Evolutionary conservation across 2,888 invertebrate species (phyloP), one percentile per base, ranked within the genome.

Genomic region (Acholoe squamosa): DNA sequence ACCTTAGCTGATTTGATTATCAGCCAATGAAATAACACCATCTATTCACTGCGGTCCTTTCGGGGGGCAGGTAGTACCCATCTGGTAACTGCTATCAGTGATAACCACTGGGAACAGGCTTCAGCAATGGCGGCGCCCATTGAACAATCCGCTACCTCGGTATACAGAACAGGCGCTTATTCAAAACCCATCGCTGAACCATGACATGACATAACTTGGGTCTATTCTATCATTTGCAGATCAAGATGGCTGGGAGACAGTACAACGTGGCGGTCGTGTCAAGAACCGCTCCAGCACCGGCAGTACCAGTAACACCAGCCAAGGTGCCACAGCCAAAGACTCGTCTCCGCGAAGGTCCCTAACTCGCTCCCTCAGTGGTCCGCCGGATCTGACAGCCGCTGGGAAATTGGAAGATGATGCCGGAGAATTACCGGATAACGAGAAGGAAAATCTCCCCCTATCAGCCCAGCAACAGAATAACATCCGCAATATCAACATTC

Each of bases 161-260:
- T n/a, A n/a, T n/a, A n/a, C n/a, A n/a, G n/a, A n/a, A n/a, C n/a
- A n/a, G n/a, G n/a, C n/a, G n/a, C n/a, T n/a, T n/a, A n/a, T n/a
- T n/a, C n/a, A n/a, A n/a, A n/a, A n/a, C n/a, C n/a, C n/a, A n/a
- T n/a, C n/a, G n/a, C n/a, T n/a, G n/a, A n/a, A n/a, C n/a, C n/a
- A n/a, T n/a, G n/a, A n/a, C n/a, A n/a, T n/a, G n/a, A n/a, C n/a
- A n/a, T n/a, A n/a, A n/a, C n/a, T n/a, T n/a, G n/a, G n/a, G n/a
- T n/a, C n/a, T n/a, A n/a, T n/a, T n/a, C 93, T 0, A 93, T 95
- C 95, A 84, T 7, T 43, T 19, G 25, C 19, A 80, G 96, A 96
- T 89, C 93, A 94, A 76, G 96, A 96, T 91, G 99, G 98, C 0
- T 99, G 98, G 99, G 97, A 98, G 92, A 98, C 98, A 0, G 99